Base-by-base conservation (phyloP, 2,888 invertebrate genomes). In the Nowickia ferox region DNA sequence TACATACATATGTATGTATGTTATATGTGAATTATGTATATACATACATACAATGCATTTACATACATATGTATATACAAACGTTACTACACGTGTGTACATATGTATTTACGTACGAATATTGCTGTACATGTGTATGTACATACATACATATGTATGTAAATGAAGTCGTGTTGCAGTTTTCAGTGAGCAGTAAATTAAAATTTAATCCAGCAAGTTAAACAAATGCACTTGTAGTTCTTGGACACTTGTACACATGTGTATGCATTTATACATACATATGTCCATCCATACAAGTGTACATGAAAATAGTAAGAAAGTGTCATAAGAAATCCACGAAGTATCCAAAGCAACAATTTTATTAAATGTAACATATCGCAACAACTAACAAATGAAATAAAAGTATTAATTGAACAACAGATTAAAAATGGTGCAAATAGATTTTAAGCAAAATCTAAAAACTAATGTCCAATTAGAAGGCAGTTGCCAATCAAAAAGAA, bases 401-500 rank as follows among this genome's bases (percentile, higher is more conserved):
- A 42, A 22, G 17, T 46, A 30, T 65, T 57, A 66, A 74, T 74
- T 17, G 48, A 80, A 55, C 11, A 75, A 51, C 19, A 17, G 42
- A 74, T 48, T 66, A 40, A 78, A 78, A 74, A 84, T 84, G 83
- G 66, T 84, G 59, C 51, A 78, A 19, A 42, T 78, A 38, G 51
- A 59, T 66, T 66, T 66, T 44, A 66, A 74, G 59, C 46, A 51
- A 78, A 72, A 77, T 57, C n/a, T 19, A 19, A 71, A 63, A 79
- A 22, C 51, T 17, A 38, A 19, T 75, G 63, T 57, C 40, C 69
- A 66, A 80, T 11, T 57, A 68, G 76, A 66, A 38, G 63, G 71
- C 51, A 74, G 78, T 69, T 75, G 75, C 71, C 83, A 79, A 80
- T 76, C 69, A 83, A 83, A 69, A 71, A 30, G 66, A 76, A 72